phyloP scores from a whole-genome alignment of 2,113 vertebrate species.

The Galbula dea region DNA sequence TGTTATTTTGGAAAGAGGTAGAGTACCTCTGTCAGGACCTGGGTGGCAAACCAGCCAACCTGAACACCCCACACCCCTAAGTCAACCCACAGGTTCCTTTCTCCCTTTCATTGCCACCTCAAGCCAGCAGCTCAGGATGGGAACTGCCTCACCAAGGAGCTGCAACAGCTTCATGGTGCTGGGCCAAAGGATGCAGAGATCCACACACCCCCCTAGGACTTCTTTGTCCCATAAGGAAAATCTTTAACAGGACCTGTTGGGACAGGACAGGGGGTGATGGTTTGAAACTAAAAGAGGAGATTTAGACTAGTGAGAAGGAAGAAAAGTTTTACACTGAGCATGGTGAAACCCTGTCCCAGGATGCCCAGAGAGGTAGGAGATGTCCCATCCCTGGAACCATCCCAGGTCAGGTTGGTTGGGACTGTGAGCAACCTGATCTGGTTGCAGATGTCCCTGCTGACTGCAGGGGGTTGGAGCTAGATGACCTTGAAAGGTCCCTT shows the following conservation, averaged over 20 bases:
- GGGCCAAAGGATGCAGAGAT: background rate
- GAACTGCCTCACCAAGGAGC: fast-evolving
- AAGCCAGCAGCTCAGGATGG: background rate
- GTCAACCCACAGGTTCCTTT: background rate
- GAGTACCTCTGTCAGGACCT: background rate
- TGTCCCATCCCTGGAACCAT: background rate
- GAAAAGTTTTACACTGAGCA: background rate
- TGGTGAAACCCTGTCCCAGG: background rate
- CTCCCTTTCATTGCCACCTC: background rate
- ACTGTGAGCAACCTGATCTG: background rate
- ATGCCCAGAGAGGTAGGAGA: background rate
- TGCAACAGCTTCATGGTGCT: background rate
- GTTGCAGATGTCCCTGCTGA: background rate
- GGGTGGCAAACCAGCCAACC: background rate
- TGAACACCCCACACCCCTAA: background rate
- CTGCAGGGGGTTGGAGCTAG: background rate
- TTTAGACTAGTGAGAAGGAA: background rate
- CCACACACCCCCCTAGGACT: fast-evolving
- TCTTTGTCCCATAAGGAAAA: background rate
- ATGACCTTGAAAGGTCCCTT: background rate
- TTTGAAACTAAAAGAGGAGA: background rate
- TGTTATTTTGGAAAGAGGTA: background rate
- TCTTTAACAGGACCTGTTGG: background rate
- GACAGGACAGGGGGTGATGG: background rate
- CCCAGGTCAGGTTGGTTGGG: background rate